These are phyloP conservation scores for Hassar affinis DNA, from an alignment of 2,113 vertebrate genomes.

Conservation along the genomic window DNA sequence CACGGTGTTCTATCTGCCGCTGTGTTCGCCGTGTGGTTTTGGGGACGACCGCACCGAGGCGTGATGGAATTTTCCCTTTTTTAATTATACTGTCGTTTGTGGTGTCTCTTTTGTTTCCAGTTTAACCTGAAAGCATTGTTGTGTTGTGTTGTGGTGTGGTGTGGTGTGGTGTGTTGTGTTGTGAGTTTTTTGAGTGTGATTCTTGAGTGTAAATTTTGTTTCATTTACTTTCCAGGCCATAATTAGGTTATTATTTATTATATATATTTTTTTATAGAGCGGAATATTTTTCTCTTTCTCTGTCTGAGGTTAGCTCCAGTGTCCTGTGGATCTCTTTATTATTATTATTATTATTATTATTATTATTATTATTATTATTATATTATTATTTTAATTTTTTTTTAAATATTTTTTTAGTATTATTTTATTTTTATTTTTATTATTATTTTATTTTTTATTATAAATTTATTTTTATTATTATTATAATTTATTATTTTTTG, in stretches of 20 bases:
- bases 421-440: too few relatives aligned
- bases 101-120: neutral
- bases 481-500: too few relatives aligned
- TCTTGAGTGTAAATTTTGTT: neutral
- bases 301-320: too few relatives aligned
- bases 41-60: neutral
- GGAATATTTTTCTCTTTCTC: neutral
- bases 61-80: constrained; percentile 33
- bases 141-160: neutral
- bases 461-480: too few relatives aligned
- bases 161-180: neutral
- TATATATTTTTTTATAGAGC: neutral
- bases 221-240: neutral
- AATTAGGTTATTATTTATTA: neutral
- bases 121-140: neutral
- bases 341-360: too few relatives aligned
- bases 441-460: too few relatives aligned
- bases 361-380: too few relatives aligned
- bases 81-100: constrained; percentile 3
- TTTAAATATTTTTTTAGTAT: too few relatives aligned
- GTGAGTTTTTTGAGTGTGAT: too few relatives aligned
- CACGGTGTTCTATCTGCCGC: neutral
- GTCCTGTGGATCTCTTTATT: too few relatives aligned
- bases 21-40: constrained; percentile 12
- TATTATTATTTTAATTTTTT: too few relatives aligned